Base-by-base conservation (phyloP, 1,140 invertebrate genomes). In the Drosophila teissieri region DNA sequence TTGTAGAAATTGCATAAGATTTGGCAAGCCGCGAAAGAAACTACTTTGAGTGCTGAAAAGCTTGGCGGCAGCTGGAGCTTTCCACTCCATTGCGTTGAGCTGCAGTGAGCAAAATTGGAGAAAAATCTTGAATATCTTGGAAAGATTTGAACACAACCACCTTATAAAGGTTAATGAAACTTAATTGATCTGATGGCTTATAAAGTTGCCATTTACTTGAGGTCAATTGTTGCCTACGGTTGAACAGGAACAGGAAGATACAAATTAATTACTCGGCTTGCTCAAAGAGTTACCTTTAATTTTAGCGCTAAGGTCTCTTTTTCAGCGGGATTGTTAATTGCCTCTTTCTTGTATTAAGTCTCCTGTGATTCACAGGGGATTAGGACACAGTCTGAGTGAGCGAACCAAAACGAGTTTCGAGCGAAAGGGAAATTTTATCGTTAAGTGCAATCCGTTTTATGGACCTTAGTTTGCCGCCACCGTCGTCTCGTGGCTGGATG, bases 361-460 rank as follows among this genome's bases (percentile, higher is more conserved):
- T 15, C 4, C 48, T 34, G 2, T 52, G 31, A 52, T 1, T 52
- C 49, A 36, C 78, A 80, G 69, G 77, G 63, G 84, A 89, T 89
- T 89, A 89, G 84, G 84, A 84, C 84, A 89, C 73, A 67, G 46
- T 36, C 34, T n/a, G 31, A 12, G 31, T 19, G 22, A 42, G 34
- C 54, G 22, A 37, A 31, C 8, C 10, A 72, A 89, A 89, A 89
- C 84, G 46, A 64, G 84, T 89, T 84, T 73, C 27, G 51, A 73
- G 72, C 76, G 84, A 88, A 89, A 88, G 83, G 84, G 80, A 89
- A 86, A 86, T 88, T 64, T 31, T 68, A 88, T 82, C 60, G 69
- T 70, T 69, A 53, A 82, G 56, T 76, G 73, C 73, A 77, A 68
- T 61, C 36, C 62, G 49, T 69, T 77, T 76, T 68, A 75, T 42